Evolutionary conservation across 2,888 invertebrate genomes (phyloP), one percentile per base, ranked within the genome.

Genomic region (Ormyrus pomaceus): DNA sequence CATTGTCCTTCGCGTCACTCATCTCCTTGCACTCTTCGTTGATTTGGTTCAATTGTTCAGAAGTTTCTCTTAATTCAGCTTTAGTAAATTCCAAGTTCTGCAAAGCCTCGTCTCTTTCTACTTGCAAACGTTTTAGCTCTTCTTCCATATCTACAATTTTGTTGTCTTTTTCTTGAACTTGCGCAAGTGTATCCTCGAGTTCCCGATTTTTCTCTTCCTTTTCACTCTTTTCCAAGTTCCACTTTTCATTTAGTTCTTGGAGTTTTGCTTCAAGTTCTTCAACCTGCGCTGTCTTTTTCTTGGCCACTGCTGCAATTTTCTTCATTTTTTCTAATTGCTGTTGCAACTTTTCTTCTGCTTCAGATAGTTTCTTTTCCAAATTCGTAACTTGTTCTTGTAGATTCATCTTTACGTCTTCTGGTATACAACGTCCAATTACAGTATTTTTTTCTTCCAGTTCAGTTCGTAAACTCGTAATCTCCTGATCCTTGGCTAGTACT

Each of bases 281-380:
- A 84, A 94, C 94, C 82, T 94, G 92, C 0, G 92, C 88, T 0
- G 93, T 92, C 87, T 95, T 96, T 87, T 95, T 96, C 88, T 96
- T 96, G 9, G 96, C 91, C 86, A 93, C 95, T 0, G 94, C 93
- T 0, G 95, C 96, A 85, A 95, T 93, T 86, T 96, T 96, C 87
- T 96, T 96, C 87, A 96, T 92, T 89, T 95, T 96, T 77, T 96
- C 95, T 74, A 95, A 89, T 82, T 95, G 93, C 71, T 95, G 94
- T 85, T 94, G 94, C 83, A 94, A 93, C 87, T 94, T 95, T 7
- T 87, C 91, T 85, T 95, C 94, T 1, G 94, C 86, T 11, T 91
- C 89, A 1, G 84, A 79, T 72, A 89, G 86, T 85, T 87, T 91
- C 87, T 86, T 91, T 88, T 87, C 90, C 84, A 87, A 88, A 83